Conservation (phyloP, 2,113 vertebrate genomes). For the Vulpes ferrilata region DNA sequence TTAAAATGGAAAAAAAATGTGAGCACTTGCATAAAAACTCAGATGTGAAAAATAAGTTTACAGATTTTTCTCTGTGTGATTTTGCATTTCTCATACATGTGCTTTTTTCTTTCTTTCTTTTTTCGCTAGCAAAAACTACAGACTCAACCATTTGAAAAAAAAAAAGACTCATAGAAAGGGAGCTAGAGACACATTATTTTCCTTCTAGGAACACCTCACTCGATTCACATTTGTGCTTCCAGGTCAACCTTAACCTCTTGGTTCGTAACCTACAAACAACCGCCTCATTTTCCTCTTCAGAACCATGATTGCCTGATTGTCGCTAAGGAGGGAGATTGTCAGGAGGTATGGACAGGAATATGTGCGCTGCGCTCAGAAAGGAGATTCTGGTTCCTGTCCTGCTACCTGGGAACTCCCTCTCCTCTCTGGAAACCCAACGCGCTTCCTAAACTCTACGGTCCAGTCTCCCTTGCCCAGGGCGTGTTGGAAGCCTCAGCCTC, state of each 20-base stretch:
- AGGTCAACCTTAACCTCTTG: background rate
- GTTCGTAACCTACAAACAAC: background rate
- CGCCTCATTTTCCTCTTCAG: background rate
- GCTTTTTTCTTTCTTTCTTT: background rate
- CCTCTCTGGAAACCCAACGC: background rate
- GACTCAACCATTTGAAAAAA: background rate
- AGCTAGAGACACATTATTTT: slow-evolving; percentile 5
- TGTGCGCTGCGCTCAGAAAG: background rate
- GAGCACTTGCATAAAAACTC: background rate
- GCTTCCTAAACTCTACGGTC: background rate
- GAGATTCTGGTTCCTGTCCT: background rate
- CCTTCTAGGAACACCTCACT: background rate
- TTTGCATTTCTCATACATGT: background rate
- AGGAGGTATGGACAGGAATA: background rate
- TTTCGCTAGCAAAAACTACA: background rate
- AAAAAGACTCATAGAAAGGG: background rate
- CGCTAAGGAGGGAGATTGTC: background rate
- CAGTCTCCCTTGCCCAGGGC: background rate
- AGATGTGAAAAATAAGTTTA: background rate
- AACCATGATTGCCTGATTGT: background rate
- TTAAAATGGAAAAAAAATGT: background rate
- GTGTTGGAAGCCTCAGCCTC: background rate
- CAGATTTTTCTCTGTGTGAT: slow-evolving; percentile 9
- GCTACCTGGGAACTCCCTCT: background rate
- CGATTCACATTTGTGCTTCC: background rate